Evolutionary conservation across 2,113 vertebrate genomes (phyloP), one percentile per base, ranked within the genome.

Genomic region (Rynchops niger): DNA sequence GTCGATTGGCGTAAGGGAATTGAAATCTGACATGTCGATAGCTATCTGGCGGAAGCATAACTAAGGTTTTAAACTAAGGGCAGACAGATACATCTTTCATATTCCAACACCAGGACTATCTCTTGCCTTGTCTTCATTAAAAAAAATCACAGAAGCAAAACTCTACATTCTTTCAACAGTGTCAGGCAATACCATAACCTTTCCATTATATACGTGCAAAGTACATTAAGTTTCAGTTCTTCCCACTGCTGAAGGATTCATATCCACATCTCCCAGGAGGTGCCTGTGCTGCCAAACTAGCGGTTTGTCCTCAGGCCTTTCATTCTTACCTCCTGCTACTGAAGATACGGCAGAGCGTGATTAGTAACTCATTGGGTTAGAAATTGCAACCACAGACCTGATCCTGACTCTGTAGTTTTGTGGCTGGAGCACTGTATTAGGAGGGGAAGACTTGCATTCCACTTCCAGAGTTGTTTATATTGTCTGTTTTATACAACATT

Each of bases 261-360:
- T 12, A 56, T 13, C 32, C 50, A 22, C 30, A 38, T 49, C 9
- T 62, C n/a, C 14, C 0, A 0, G 19, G 70, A 67, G 40, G 36
- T 55, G 36, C 9, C 5, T 73, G 9, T 71, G 36, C 55, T 86
- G 23, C 56, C 61, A 52, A 76, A 34, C 6, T 11, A 18, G 29
- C 0, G 0, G 36, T n/a, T 45, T 5, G 25, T 82, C 32, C 34
- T 55, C n/a, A 55, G 49, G 74, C 34, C 43, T 84, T 82, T 79
- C 15, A 19, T 89, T 78, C 69, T 82, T 82, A 38, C 17, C n/a
- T 77, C 22, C 36, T 56, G 9, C 72, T 73, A n/a, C 30, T 56
- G 21, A 83, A 83, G 21, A 45, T 62, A 11, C 6, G 6, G 34
- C 25, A 88, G 74, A 92, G 22, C 40, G 55, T 8, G 20, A 71